These are phyloP conservation scores for Ophioninae sp. DNA, from an alignment of 2,888 invertebrate genomes.

Conservation along the genomic window DNA sequence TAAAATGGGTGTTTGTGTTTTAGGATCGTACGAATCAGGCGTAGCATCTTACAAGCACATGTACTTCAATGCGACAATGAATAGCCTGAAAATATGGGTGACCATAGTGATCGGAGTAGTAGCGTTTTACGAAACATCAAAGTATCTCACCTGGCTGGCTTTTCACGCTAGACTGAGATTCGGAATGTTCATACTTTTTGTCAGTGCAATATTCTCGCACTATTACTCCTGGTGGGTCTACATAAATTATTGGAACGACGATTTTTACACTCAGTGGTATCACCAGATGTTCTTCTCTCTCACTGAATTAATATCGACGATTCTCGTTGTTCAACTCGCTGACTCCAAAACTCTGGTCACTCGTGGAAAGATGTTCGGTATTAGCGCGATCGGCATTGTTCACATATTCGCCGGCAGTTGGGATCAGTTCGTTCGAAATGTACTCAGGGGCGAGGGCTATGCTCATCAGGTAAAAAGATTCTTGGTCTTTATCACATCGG, in stretches of 20 bases:
- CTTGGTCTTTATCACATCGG: not conserved
- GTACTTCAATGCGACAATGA: conserved; percentile 87
- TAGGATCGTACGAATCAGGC: conserved; percentile 87
- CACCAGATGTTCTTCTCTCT: conserved; percentile 85
- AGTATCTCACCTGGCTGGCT: conserved; percentile 83
- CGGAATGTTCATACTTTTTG: conserved; percentile 85
- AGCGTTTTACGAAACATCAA: conserved; percentile 84
- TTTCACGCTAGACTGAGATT: conserved; percentile 83
- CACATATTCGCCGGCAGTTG: conserved; percentile 85
- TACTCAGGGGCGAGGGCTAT: conserved; percentile 85
- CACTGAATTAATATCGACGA: conserved; percentile 85
- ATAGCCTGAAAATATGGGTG: conserved; percentile 86
- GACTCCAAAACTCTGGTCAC: conserved; percentile 82
- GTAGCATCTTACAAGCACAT: conserved; percentile 87
- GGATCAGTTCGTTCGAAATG: conserved; percentile 86
- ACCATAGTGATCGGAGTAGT: conserved; percentile 84
- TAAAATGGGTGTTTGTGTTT: conserved; percentile 1
- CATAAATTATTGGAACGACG: conserved; percentile 88
- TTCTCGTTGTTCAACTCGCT: conserved; percentile 83
- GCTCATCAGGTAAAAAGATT: conserved; percentile 83
- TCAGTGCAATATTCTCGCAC: conserved; percentile 85
- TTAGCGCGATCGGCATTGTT: conserved; percentile 84
- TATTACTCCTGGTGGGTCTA: conserved; percentile 88
- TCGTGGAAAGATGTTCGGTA: conserved; percentile 83
- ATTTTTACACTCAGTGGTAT: conserved; percentile 87